Conservation (phyloP, 2,113 vertebrate genomes). For the Gopherus evgoodei region DNA sequence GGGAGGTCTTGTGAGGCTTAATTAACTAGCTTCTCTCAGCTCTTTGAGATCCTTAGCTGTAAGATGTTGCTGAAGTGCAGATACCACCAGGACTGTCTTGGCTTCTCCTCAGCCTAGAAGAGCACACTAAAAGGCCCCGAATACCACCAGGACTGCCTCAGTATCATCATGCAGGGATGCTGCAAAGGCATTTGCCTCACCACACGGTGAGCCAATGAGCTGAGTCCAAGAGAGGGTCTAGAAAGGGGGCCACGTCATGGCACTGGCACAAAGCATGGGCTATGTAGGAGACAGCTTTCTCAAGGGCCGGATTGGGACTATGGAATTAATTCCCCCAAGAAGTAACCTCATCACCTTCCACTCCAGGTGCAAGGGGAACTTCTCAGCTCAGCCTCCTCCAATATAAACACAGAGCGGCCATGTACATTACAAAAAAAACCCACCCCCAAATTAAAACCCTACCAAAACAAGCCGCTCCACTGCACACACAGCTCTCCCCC, state of each 20-base stretch:
- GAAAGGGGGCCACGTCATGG: background rate
- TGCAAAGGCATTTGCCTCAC: background rate
- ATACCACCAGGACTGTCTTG: background rate
- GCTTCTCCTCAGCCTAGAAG: background rate
- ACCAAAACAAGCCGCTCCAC: background rate
- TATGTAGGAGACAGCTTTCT: too few relatives aligned
- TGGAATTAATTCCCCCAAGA: too few relatives aligned
- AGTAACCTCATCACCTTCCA: too few relatives aligned
- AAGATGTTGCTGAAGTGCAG: background rate
- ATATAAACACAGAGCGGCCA: background rate
- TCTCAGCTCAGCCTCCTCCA: too few relatives aligned
- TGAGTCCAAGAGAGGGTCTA: too few relatives aligned
- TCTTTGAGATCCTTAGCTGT: background rate
- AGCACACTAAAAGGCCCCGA: background rate
- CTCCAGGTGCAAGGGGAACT: too few relatives aligned
- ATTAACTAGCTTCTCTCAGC: background rate
- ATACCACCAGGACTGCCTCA: background rate
- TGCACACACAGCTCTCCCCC: background rate
- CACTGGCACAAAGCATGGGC: too few relatives aligned
- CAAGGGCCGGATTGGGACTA: too few relatives aligned
- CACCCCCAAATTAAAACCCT: background rate
- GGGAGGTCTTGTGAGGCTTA: background rate
- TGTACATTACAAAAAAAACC: background rate
- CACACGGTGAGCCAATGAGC: too few relatives aligned
- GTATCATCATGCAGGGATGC: background rate